Conservation (phyloP, 2,797 vertebrate species). For the Pantherophis alleghaniensis region DNA sequence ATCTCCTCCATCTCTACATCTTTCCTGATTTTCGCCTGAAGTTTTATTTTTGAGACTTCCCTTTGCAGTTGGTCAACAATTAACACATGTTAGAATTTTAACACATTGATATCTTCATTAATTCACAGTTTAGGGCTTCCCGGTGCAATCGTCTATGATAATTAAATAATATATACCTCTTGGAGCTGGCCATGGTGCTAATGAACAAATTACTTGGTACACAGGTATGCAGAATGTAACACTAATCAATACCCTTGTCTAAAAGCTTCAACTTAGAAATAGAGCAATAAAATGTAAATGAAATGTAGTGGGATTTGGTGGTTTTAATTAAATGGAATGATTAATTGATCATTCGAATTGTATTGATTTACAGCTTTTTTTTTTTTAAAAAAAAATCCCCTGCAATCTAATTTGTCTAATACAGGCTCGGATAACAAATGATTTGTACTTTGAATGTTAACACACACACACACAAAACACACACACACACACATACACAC, state of each 20-base stretch:
- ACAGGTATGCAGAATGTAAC: conserved; percentile 36
- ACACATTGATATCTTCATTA: conserved; percentile 9
- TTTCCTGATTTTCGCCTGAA: not conserved
- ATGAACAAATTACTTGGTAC: conserved; percentile 58
- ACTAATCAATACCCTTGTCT: conserved; percentile 51
- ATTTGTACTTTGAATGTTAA: conserved; percentile 39
- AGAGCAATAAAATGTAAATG: conserved; percentile 60
- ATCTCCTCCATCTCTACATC: not conserved
- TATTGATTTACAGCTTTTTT: conserved; percentile 72
- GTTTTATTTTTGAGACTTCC: conserved; percentile 2
- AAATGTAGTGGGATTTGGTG: conserved; percentile 56
- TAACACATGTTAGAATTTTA: not conserved
- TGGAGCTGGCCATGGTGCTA: conserved; percentile 32
- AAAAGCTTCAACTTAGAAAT: conserved; percentile 52
- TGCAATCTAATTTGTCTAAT: conserved; percentile 62
- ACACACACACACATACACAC: not conserved
- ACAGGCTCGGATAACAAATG: conserved; percentile 55
- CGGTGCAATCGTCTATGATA: conserved; percentile 19
- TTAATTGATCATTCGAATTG: conserved; percentile 60
- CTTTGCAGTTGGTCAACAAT: not conserved
- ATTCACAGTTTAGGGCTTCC: not conserved
- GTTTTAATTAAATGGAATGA: conserved; percentile 70
- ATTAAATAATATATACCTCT: conserved; percentile 52
- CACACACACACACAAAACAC: not conserved
- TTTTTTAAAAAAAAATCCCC: conserved; percentile 40